Percentiles rank a stretch among this genome's conserved stretches.
These are phyloP conservation scores for Brachyhypopomus occidentalis DNA, from an alignment of 2,113 vertebrate species.

Conservation along the genomic window DNA sequence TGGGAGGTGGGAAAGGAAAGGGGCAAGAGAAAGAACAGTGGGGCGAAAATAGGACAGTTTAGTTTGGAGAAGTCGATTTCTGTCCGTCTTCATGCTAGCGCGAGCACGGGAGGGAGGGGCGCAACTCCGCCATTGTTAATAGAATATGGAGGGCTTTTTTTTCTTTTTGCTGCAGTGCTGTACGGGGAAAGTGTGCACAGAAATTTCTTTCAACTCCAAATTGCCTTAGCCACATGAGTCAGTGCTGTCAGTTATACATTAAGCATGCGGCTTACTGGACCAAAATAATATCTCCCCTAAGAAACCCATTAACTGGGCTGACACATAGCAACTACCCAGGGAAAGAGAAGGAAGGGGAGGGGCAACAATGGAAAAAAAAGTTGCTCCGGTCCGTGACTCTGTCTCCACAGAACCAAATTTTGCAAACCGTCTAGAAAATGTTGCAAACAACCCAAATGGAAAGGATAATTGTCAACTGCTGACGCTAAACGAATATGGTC, in stretches of 20 bases:
- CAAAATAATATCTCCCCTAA: constrained; percentile 78
- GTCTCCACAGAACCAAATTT: constrained; percentile 23
- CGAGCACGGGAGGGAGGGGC: constrained; percentile 53
- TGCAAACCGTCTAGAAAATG: constrained; percentile 53
- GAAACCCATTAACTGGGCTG: constrained; percentile 76
- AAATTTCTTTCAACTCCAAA: constrained; percentile 66
- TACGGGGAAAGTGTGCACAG: constrained; percentile 65
- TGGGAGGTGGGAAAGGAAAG: constrained; percentile 61
- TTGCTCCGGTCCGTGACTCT: constrained; percentile 51
- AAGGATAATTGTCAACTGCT: constrained; percentile 55
- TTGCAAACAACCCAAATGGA: constrained; percentile 62
- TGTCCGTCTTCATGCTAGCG: constrained; percentile 46
- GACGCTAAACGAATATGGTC: constrained; percentile 60
- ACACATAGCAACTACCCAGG: constrained; percentile 68
- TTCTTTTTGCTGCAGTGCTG: constrained; percentile 55
- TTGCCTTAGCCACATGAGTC: constrained; percentile 68
- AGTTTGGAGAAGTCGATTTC: constrained; percentile 63
- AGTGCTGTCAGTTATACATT: constrained; percentile 78
- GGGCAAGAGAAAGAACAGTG: constrained; percentile 52
- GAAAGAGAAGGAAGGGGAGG: constrained; percentile 54
- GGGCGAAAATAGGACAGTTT: constrained; percentile 71
- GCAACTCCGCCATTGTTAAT: constrained; percentile 62
- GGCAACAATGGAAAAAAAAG: constrained; percentile 61
- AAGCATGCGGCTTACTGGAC: constrained; percentile 77
- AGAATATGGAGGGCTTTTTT: constrained; percentile 55